Base-by-base conservation (phyloP, 2,797 vertebrate species). In the Epinephelus awoara region DNA sequence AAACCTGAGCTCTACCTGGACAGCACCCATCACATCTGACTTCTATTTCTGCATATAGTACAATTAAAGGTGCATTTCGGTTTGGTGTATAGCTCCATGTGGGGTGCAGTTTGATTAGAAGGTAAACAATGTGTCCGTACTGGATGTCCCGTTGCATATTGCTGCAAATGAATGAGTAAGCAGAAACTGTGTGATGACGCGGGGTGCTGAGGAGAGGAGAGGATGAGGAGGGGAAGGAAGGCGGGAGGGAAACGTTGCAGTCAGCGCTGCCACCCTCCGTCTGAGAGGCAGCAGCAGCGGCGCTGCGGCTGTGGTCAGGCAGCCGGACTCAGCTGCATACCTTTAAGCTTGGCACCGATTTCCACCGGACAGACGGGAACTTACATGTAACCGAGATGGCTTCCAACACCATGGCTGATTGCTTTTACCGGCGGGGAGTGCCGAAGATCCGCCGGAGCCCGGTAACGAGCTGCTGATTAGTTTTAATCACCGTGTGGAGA, bases 371-470 rank as follows among this genome's bases (percentile, higher is more conserved):
- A 23, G 50, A 62, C 58, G 66, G 89, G 80, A 84, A 63, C 21
- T 46, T 58, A 1, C 12, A 8, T 50, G 34, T 4, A 17, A 50
- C 63, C 47, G 70, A 71, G 73, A 93, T 93, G 93, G 73, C 92
- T 64, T 90, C 89, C 1, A 80, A 68, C 78, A 85, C 62, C 75
- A 96, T 97, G 97, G 91, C 95, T 47, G 96, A 97, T 91, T 95
- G 93, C 82, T 92, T 92, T 90, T 90, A 91, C 89, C 95, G 88
- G 71, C 90, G 95, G 92, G 86, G 93, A 87, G 84, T 92, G 87
- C 94, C 93, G 91, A 94, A 95, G 93, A 95, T 95, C 74, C 95
- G 92, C 78, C 95, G 96, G 93, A 95, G 92, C 93, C 95, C 96
- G 97, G 97, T 98, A 98, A 97, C 90, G 79, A 80, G 67, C 78